Conservation (phyloP, 2,113 vertebrate genomes). For the Herpailurus yagouaroundi region DNA sequence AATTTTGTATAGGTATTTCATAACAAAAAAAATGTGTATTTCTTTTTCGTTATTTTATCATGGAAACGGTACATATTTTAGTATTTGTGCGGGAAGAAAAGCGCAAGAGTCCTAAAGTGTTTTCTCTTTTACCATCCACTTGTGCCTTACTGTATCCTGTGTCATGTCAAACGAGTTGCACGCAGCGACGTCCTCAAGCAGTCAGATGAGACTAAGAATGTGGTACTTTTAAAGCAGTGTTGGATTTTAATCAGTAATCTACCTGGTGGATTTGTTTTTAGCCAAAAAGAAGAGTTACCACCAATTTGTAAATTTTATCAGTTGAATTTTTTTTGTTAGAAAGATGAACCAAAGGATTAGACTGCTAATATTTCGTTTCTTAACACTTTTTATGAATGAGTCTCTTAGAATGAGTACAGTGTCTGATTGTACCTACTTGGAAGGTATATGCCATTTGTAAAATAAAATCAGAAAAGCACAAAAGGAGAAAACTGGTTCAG, state of each 20-base stretch:
- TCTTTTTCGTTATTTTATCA: slow-evolving; percentile 87
- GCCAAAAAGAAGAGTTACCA: slow-evolving; percentile 72
- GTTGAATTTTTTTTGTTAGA: slow-evolving; percentile 71
- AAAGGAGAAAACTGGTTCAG: slow-evolving; percentile 63
- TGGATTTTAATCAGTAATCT: slow-evolving; percentile 65
- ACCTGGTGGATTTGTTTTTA: slow-evolving; percentile 73
- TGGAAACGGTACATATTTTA: slow-evolving; percentile 90
- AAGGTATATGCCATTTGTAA: slow-evolving; percentile 80
- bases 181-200: slow-evolving; percentile 48
- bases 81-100: slow-evolving; percentile 83
- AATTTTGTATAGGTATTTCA: slow-evolving; percentile 94
- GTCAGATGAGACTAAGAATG: slow-evolving; percentile 59
- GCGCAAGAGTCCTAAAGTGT: slow-evolving; percentile 75
- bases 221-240: slow-evolving; percentile 65
- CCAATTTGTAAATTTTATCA: slow-evolving; percentile 69
- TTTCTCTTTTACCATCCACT: slow-evolving; percentile 80
- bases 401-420: slow-evolving; percentile 63
- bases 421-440: slow-evolving; percentile 65
- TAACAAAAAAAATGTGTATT: slow-evolving; percentile 88
- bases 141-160: slow-evolving; percentile 85
- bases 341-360: slow-evolving; percentile 83
- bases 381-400: slow-evolving; percentile 77
- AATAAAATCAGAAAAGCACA: slow-evolving; percentile 70
- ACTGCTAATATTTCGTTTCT: slow-evolving; percentile 80
- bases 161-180: slow-evolving; percentile 70